Conservation (phyloP, 2,113 vertebrate species). For the Tonatia bakeri region DNA sequence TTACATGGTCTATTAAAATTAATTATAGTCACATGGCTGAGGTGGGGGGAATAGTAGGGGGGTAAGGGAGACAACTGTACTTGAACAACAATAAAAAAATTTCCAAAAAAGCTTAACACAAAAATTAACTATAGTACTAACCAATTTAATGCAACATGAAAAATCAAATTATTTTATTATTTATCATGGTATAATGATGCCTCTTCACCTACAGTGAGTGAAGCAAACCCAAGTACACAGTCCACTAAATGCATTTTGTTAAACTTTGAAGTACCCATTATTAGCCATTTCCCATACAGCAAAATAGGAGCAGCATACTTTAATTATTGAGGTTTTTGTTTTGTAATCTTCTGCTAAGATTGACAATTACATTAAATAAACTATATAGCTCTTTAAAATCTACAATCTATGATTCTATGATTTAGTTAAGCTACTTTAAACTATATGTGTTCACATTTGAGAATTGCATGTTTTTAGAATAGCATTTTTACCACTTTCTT, state of each 20-base stretch:
- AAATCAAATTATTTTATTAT: not conserved
- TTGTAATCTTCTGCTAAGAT: not conserved
- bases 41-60: too few relatives aligned
- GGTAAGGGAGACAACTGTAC: too few relatives aligned
- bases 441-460: not conserved
- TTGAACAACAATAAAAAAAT: too few relatives aligned
- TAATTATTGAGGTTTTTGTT: not conserved
- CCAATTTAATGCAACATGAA: not conserved
- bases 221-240: not conserved
- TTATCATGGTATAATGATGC: not conserved
- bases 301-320: not conserved
- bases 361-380: not conserved
- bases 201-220: not conserved
- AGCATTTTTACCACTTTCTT: not conserved
- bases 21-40: not conserved
- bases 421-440: not conserved
- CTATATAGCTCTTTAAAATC: not conserved
- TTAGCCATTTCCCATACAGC: not conserved
- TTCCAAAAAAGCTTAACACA: too few relatives aligned
- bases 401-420: not conserved
- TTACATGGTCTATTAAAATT: constrained; percentile 46
- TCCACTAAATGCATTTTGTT: not conserved
- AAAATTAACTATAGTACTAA: not conserved
- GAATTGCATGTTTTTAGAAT: not conserved
- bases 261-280: not conserved